These are phyloP conservation scores for Sus cebifrons DNA, from an alignment of 2,797 vertebrate genomes.

Conservation along the genomic window DNA sequence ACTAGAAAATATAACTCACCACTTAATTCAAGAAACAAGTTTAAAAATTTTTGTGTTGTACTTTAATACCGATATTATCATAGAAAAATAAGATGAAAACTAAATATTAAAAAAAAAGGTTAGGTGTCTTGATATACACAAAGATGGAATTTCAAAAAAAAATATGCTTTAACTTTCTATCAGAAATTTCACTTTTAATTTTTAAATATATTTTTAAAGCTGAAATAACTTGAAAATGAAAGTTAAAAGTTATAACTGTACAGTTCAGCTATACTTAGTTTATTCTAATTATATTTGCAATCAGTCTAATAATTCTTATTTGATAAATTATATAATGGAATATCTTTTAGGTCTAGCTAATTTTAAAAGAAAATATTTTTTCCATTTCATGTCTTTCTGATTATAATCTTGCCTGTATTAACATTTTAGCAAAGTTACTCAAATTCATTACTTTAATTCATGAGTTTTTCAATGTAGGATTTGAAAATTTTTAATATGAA, in stretches of 20 bases:
- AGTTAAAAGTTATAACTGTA: neutral
- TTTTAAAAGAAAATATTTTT: slow-evolving; percentile 19
- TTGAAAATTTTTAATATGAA: neutral
- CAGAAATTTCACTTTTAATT: slow-evolving; percentile 50
- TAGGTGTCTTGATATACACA: neutral
- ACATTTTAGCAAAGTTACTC: neutral
- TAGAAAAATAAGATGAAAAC: slow-evolving; percentile 27
- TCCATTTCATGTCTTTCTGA: neutral
- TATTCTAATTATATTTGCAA: slow-evolving; percentile 34
- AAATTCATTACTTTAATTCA: slow-evolving; percentile 4
- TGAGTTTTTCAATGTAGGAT: neutral
- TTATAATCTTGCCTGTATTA: neutral
- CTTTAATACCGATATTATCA: neutral
- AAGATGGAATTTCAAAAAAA: slow-evolving; percentile 21
- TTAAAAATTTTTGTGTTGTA: neutral
- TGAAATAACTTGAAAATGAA: slow-evolving; percentile 29
- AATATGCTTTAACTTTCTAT: neutral
- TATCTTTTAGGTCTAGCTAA: neutral
- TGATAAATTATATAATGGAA: neutral
- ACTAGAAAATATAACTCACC: neutral
- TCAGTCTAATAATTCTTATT: slow-evolving; percentile 13
- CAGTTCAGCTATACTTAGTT: slow-evolving; percentile 30
- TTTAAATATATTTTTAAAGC: slow-evolving; percentile 43
- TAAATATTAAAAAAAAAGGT: neutral
- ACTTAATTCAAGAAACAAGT: slow-evolving; percentile 35